A percentile compares a stretch with the other conserved stretches of the same genome.
These are phyloP conservation scores for Drosophila azteca DNA, from an alignment of 1,140 invertebrate species.

Conservation along the genomic window DNA sequence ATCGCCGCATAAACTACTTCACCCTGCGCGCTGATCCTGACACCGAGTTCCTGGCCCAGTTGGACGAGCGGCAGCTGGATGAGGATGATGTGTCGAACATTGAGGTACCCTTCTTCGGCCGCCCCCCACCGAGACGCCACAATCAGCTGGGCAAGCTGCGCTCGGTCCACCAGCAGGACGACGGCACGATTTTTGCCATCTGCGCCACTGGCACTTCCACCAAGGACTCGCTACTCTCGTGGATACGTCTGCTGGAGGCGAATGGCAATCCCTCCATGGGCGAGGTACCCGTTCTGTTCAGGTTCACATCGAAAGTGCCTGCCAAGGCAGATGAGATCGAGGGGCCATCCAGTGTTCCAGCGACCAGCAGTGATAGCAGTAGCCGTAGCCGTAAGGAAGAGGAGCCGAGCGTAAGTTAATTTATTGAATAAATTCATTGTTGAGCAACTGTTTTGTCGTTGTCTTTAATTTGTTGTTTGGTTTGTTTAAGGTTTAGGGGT, in stretches of 20 bases:
- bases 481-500: conserved; percentile 44
- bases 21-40: conserved; percentile 89
- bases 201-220: conserved; percentile 95
- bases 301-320: conserved; percentile 83
- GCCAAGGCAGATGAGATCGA: conserved; percentile 66
- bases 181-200: conserved; percentile 94
- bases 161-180: conserved; percentile 95
- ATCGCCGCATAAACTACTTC: conserved; percentile 93
- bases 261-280: conserved; percentile 90
- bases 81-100: conserved; percentile 88
- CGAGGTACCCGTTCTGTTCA: conserved; percentile 92
- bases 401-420: conserved; percentile 11
- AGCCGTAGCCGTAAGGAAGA: conserved; percentile 16
- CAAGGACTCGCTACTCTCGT: conserved; percentile 95
- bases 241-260: conserved; percentile 94
- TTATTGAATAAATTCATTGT: conserved; percentile 54
- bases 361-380: conserved; percentile 34
- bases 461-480: conserved; percentile 17
- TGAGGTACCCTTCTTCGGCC: conserved; percentile 86
- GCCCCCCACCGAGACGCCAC: conserved; percentile 59
- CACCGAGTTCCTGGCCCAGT: conserved; percentile 62
- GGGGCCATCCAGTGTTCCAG: conserved; percentile 46
- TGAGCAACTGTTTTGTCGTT: conserved; percentile 13
- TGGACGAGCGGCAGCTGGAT: conserved; percentile 66
- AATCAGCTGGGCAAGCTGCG: conserved; percentile 84